A percentile compares a stretch with the other conserved stretches of the same genome.
Conservation (phyloP, 2,113 vertebrate species). For the Ceyx margarethae region DNA sequence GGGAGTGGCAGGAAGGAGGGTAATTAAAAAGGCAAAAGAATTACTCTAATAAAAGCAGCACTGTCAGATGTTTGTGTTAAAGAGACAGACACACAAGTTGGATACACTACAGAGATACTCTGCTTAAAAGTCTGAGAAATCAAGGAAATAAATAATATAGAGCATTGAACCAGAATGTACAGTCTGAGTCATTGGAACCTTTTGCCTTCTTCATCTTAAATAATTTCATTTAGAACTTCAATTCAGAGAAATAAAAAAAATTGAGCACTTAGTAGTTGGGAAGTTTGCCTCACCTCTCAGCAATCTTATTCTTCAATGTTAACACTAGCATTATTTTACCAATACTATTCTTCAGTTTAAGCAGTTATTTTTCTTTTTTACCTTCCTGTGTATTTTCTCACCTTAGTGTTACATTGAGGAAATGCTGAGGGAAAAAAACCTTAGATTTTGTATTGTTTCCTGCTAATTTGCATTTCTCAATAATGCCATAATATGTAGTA, state of each 20-base stretch:
- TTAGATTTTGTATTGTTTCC: background rate
- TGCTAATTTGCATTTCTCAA: background rate
- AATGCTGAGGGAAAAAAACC: background rate
- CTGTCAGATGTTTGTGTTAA: background rate
- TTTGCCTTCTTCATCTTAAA: background rate
- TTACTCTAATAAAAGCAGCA: background rate
- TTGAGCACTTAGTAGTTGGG: background rate
- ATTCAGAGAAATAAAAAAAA: background rate
- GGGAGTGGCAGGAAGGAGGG: too few relatives aligned
- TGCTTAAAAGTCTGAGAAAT: background rate
- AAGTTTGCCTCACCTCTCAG: background rate
- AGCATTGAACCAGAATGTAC: background rate
- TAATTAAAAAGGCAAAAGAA: background rate
- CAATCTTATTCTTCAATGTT: background rate
- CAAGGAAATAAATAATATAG: background rate
- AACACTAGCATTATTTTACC: background rate
- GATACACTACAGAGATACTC: background rate
- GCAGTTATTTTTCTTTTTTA: background rate
- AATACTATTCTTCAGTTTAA: background rate
- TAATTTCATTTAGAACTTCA: background rate
- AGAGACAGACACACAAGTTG: background rate
- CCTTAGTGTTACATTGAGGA: background rate
- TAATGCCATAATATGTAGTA: background rate
- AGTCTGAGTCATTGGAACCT: background rate
- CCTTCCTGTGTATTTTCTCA: background rate